Conservation (phyloP, 2,113 vertebrate genomes). For the Hippocampus guttulatus region DNA sequence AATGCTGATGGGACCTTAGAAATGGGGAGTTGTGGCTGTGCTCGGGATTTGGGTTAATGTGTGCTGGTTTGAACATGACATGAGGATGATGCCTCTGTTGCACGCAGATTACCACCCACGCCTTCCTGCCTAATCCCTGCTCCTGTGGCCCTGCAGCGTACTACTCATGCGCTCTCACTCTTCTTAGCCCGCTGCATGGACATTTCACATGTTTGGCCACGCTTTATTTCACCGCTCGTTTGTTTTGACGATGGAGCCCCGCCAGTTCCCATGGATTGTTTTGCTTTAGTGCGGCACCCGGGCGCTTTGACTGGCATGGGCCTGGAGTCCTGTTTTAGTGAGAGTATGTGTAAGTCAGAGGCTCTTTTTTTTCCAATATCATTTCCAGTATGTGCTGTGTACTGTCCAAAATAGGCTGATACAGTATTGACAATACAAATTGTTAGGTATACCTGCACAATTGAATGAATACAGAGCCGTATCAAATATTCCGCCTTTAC, state of each 20-base stretch:
- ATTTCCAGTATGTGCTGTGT: not conserved
- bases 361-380: conserved; percentile 3
- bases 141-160: conserved; percentile 35
- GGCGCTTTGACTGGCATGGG: conserved; percentile 48
- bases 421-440: not conserved
- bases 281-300: conserved; percentile 42
- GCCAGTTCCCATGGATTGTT: conserved; percentile 48
- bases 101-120: conserved; percentile 72
- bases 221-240: conserved; percentile 39
- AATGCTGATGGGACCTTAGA: conserved; percentile 7
- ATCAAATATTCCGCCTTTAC: too few species aligned
- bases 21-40: conserved; percentile 28
- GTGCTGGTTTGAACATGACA: conserved; percentile 58
- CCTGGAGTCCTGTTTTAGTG: conserved; percentile 45
- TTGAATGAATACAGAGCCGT: not conserved
- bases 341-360: conserved; percentile 55
- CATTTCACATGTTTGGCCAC: conserved; percentile 41
- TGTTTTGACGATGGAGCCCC: conserved; percentile 23
- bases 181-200: conserved; percentile 21
- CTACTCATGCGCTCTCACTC: conserved; percentile 45
- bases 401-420: not conserved
- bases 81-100: conserved; percentile 66
- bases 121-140: conserved; percentile 59
- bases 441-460: not conserved
- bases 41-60: conserved; percentile 13